phyloP scores from a whole-genome alignment of 2,888 invertebrate genomes.

The Tricholauxania praeusta region DNA sequence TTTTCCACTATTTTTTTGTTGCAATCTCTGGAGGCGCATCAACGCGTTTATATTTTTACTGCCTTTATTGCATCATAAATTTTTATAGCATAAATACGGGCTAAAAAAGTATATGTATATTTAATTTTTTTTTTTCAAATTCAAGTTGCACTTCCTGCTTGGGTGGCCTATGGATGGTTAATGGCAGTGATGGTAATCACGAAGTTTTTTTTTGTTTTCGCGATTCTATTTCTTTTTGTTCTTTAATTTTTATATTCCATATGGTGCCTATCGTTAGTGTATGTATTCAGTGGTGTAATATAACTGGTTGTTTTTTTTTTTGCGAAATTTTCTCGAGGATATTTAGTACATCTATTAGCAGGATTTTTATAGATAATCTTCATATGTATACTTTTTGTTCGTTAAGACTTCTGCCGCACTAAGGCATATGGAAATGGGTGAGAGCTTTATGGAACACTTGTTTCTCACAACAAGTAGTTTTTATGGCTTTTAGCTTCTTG shows the following conservation, averaged over 20 bases:
- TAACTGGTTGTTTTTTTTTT: no score
- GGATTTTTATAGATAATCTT: no score
- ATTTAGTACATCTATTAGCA: no score
- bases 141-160: constrained; percentile 52
- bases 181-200: constrained; percentile 6
- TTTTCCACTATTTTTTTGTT: not conserved
- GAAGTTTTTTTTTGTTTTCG: not conserved
- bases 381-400: no score
- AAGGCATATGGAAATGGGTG: no score
- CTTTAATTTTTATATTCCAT: constrained; percentile 15
- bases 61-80: constrained; percentile 50
- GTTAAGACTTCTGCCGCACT: no score
- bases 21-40: not conserved
- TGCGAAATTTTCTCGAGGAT: no score
- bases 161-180: constrained; percentile 47
- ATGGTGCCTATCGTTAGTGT: not conserved
- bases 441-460: no score
- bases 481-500: no score
- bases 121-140: constrained; percentile 50
- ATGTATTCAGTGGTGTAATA: not conserved
- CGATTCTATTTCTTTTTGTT: not conserved
- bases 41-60: constrained; percentile 7
- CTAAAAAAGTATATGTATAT: constrained; percentile 12
- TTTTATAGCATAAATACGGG: constrained; percentile 52
- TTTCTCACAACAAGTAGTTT: no score